Evolutionary conservation across 2,888 invertebrate species (phyloP), one percentile per base, ranked within the genome.

Genomic region (Cataglyphis albicans): DNA sequence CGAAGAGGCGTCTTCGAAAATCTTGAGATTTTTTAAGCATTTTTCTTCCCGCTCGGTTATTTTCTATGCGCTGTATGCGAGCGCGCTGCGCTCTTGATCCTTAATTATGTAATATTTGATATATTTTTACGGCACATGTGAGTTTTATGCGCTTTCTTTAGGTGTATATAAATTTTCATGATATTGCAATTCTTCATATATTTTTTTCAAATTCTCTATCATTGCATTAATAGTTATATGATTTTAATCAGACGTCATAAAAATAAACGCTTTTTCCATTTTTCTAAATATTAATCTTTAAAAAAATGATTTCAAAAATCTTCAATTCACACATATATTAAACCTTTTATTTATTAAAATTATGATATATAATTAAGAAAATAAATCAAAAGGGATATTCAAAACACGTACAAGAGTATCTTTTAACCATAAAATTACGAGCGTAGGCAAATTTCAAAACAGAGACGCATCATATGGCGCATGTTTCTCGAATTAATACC

Each of bases 1-100:
- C 82, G 65, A 74, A 85, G 86, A 82, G 67, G 86, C 83, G 55
- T 84, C 84, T 84, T 81, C 83, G 85, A 90, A 90, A 85, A 85
- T 80, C 32, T 57, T 12, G n/a, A 52, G 38, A n/a, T 48, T 55
- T n/a, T 9, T n/a, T 6, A 21, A 21, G 44, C 57, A 48, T 32
- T 67, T 44, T 75, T 75, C 78, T 72, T 44, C 48, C 32, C 21
- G 38, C 44, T 63, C 32, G 18, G 32, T 48, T 21, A 12, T 52
- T 5, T 25, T 65, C 12, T 25, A 21, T 21, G 21, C 29, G 9
- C 12, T 41, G 15, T 6, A 3, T 18, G 2, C 10, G 12, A 15
- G 10, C 32, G 57, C 29, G 57, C 10, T 52, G n/a, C 41, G 32
- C 32, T 32, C 32, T 76, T 55, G 15, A 55, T 25, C 29, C 12